Percentiles rank a stretch among this genome's conserved stretches.
phyloP scores from a whole-genome alignment of 35 echinoderm and acorn worm species.

The Hemicentrotus pulcherrimus region DNA sequence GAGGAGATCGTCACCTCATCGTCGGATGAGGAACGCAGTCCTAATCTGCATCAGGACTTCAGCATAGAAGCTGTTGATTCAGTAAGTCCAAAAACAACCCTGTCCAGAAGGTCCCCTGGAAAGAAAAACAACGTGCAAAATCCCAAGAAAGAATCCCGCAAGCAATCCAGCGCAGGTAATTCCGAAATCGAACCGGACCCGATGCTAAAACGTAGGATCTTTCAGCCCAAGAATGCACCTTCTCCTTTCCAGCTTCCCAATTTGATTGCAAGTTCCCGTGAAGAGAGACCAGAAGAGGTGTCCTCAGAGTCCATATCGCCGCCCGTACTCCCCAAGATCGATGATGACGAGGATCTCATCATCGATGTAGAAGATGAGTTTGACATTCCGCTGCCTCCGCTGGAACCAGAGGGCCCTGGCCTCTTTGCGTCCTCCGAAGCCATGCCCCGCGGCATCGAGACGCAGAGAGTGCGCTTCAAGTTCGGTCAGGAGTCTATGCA shows the following conservation, averaged over 20 bases:
- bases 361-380: constrained; percentile 31
- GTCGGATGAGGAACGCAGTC: constrained; percentile 62
- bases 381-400: constrained; percentile 30
- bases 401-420: background rate
- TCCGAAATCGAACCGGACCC: background rate
- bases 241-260: background rate
- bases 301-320: background rate
- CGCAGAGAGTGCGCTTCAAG: constrained; percentile 22
- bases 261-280: background rate
- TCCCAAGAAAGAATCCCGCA: background rate
- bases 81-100: background rate
- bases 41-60: background rate
- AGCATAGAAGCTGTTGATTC: background rate
- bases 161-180: background rate
- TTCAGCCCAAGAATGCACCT: background rate
- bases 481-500: constrained; percentile 26
- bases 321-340: constrained; percentile 31
- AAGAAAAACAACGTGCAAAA: background rate
- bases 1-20: constrained; percentile 90
- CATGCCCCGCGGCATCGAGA: background rate
- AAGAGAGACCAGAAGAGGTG: background rate
- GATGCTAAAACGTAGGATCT: background rate
- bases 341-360: constrained; percentile 36
- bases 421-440: background rate
- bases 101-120: background rate